phyloP scores from a whole-genome alignment of 2,888 invertebrate species.

The Rotaria magnacalcarata region DNA sequence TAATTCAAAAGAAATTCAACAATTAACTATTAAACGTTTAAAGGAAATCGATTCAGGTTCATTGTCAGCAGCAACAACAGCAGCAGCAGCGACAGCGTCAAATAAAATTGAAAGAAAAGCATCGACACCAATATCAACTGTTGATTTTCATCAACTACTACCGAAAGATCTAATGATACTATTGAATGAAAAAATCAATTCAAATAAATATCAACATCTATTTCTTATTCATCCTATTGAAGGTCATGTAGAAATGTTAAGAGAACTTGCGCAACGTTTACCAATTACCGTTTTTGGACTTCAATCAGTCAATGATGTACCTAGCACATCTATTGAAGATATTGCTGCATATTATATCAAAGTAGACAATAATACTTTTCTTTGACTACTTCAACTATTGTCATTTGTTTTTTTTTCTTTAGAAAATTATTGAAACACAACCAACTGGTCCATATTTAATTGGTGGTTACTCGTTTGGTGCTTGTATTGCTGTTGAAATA shows the following conservation, averaged over 20 bases:
- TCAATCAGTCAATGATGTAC: slow-evolving; percentile 77
- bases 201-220: slow-evolving; percentile 26
- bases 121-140: not conserved
- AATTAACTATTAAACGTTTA: slow-evolving; percentile 51
- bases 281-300: slow-evolving; percentile 67
- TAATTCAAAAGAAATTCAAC: slow-evolving; percentile 78
- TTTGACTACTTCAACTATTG: not conserved
- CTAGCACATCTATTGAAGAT: slow-evolving; percentile 69
- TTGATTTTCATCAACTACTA: not conserved
- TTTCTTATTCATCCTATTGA: slow-evolving; percentile 57
- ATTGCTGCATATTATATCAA: slow-evolving; percentile 65
- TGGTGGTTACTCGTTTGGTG: slow-evolving; percentile 87
- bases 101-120: not conserved
- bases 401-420: not conserved
- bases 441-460: slow-evolving; percentile 30
- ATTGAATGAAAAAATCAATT: slow-evolving; percentile 24
- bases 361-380: slow-evolving; percentile 49
- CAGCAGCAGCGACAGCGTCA: not conserved
- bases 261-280: slow-evolving; percentile 34
- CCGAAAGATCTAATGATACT: not conserved
- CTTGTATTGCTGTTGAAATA: slow-evolving; percentile 89
- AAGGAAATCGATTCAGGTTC: slow-evolving; percentile 25
- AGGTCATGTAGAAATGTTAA: slow-evolving; percentile 50
- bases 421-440: slow-evolving; percentile 22
- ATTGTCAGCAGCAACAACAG: not conserved